These are phyloP conservation scores for Glaucopsyche alexis DNA, from an alignment of 2,888 invertebrate species.

Conservation along the genomic window DNA sequence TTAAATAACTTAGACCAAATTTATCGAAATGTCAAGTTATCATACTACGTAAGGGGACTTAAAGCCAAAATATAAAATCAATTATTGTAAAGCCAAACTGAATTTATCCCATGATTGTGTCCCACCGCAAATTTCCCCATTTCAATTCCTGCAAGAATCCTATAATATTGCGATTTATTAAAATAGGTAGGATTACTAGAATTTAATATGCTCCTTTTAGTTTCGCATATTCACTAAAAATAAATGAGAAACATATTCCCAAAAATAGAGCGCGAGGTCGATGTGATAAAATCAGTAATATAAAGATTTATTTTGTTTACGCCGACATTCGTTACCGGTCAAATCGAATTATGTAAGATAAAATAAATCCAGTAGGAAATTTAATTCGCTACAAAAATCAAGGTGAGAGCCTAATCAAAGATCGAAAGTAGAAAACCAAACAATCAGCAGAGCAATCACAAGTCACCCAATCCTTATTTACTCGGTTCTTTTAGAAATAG, in stretches of 20 bases:
- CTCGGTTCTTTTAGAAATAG: slow-evolving; percentile 62
- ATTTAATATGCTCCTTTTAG: neutral
- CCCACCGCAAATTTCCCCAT: too few species aligned
- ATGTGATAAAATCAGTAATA: slow-evolving; percentile 21
- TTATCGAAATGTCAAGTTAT: too few species aligned
- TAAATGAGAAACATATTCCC: neutral
- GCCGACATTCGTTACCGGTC: slow-evolving; percentile 10
- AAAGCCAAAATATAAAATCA: too few species aligned
- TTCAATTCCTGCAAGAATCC: too few species aligned
- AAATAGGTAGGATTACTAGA: neutral
- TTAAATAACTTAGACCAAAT: too few species aligned
- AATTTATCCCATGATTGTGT: too few species aligned
- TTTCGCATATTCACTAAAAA: neutral
- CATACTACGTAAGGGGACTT: too few species aligned
- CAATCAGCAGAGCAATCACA: slow-evolving; percentile 67
- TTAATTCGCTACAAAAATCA: slow-evolving; percentile 18
- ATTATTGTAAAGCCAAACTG: too few species aligned
- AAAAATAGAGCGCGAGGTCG: slow-evolving; percentile 9
- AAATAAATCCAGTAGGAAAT: slow-evolving; percentile 18
- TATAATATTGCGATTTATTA: neutral
- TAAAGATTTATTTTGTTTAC: slow-evolving; percentile 23
- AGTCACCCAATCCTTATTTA: slow-evolving; percentile 56
- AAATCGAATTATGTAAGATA: slow-evolving; percentile 3
- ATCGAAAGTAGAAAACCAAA: slow-evolving; percentile 58
- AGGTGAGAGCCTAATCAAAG: slow-evolving; percentile 61